A percentile compares a stretch with the other conserved stretches of the same genome.
Evolutionary conservation across 2,888 invertebrate genomes (phyloP).

Genomic region (Drosophila neotestacea): DNA sequence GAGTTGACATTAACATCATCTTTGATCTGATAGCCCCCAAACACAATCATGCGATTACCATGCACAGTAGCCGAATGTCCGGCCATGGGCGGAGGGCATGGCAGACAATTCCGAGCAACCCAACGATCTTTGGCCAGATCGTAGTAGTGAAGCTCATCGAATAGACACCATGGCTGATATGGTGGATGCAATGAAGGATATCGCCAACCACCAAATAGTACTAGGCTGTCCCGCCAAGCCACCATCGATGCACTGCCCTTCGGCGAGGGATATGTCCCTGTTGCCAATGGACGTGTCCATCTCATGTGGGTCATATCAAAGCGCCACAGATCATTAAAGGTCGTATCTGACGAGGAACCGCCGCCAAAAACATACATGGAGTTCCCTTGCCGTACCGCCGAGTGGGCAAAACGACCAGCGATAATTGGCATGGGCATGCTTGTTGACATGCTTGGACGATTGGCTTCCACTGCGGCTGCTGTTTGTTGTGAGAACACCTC

Average conservation of each 20-base stretch:
- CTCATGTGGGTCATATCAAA: conserved; percentile 94
- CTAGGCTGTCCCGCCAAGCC: conserved; percentile 92
- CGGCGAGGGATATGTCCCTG: conserved; percentile 94
- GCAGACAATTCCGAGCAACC: conserved; percentile 84
- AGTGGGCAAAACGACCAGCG: conserved; percentile 96
- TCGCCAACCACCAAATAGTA: conserved; percentile 98
- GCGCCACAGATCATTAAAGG: conserved; percentile 98
- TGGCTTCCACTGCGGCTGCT: conserved; percentile 43
- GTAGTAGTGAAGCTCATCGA: conserved; percentile 96
- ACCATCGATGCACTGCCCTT: conserved; percentile 98
- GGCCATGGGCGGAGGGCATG: conserved; percentile 88
- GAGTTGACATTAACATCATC: conserved; percentile 87
- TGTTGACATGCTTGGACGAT: conserved; percentile 14
- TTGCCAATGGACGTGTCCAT: conserved; percentile 94
- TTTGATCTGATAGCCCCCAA: conserved; percentile 89
- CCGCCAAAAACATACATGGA: conserved; percentile 98
- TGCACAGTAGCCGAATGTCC: conserved; percentile 97
- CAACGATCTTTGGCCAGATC: conserved; percentile 93
- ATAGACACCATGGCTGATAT: conserved; percentile 94
- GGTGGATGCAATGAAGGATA: conserved; percentile 94
- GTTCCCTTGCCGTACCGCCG: conserved; percentile 93
- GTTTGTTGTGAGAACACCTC: conserved; percentile 86
- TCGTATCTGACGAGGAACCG: conserved; percentile 96
- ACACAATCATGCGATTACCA: conserved; percentile 92
- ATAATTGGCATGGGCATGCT: conserved; percentile 88